Percentiles rank a stretch among this genome's conserved stretches.
Evolutionary conservation across 2,888 invertebrate genomes (phyloP).

Genomic region (Philaethria dido): DNA sequence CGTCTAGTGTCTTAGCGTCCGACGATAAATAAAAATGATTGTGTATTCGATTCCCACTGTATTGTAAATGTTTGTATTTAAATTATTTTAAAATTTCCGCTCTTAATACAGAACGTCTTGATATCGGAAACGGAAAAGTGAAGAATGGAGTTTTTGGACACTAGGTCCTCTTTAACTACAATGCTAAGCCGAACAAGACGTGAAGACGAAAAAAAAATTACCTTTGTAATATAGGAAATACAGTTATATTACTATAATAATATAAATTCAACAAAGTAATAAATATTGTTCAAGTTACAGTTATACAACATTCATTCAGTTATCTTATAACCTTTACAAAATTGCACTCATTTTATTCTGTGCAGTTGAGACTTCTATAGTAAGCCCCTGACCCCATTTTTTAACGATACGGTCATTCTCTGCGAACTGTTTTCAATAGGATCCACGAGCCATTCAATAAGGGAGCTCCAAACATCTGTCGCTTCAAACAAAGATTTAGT

Average conservation of each 20-base stretch:
- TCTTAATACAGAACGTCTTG: no score
- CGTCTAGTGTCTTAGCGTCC: no score
- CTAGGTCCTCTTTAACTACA: no score
- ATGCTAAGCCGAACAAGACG: no score
- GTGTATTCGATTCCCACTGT: no score
- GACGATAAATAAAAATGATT: no score
- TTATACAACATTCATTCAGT: neutral
- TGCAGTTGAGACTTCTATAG: slow-evolving; percentile 37
- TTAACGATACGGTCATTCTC: slow-evolving; percentile 39
- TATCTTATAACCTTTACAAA: slow-evolving; percentile 16
- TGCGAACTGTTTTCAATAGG: slow-evolving; percentile 58
- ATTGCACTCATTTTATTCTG: slow-evolving; percentile 23
- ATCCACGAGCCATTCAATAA: slow-evolving; percentile 69
- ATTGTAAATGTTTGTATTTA: no score
- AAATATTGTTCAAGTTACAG: neutral
- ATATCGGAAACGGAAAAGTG: no score
- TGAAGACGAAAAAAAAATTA: no score
- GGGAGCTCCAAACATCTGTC: slow-evolving; percentile 74
- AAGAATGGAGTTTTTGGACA: no score
- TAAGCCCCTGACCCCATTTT: slow-evolving; percentile 40
- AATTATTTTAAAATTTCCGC: no score
- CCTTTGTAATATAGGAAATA: neutral
- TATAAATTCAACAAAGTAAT: neutral
- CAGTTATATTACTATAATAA: neutral
- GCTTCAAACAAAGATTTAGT: slow-evolving; percentile 73